phyloP scores from a whole-genome alignment of 2,113 vertebrate species.

The Mobula hypostoma region DNA sequence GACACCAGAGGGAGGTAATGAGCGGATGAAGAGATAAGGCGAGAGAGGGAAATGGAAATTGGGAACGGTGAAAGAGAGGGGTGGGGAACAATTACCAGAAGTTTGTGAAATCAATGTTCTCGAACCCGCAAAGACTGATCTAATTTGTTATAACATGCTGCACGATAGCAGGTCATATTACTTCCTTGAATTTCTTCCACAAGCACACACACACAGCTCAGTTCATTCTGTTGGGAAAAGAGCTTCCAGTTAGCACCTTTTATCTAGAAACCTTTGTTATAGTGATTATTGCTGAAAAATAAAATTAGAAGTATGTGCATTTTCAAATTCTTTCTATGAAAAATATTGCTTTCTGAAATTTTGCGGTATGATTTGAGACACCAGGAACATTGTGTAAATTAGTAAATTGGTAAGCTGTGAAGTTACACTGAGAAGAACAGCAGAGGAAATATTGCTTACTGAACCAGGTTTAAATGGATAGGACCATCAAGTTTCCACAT shows the following conservation, averaged over 20 bases:
- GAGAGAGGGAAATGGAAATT: too few species aligned
- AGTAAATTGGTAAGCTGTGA: neutral
- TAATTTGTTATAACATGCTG: too few species aligned
- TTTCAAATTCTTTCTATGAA: neutral
- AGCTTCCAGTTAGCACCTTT: neutral
- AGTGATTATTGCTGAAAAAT: neutral
- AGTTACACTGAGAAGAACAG: neutral
- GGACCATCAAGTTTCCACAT: neutral
- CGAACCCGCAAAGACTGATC: too few species aligned
- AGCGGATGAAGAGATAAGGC: too few species aligned
- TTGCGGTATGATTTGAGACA: neutral
- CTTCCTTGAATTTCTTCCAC: neutral
- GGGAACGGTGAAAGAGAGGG: too few species aligned
- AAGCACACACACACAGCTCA: neutral
- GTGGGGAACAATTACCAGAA: too few species aligned
- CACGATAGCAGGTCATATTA: neutral
- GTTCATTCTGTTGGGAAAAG: neutral
- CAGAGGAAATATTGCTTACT: neutral
- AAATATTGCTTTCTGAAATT: neutral
- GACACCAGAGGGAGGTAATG: too few species aligned
- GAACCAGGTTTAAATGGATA: neutral
- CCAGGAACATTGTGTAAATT: too few species aligned
- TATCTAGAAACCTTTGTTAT: neutral
- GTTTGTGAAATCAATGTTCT: too few species aligned
- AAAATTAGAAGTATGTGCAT: neutral